Evolutionary conservation across 2,113 vertebrate genomes (phyloP).

Genomic region (Colius striatus): DNA sequence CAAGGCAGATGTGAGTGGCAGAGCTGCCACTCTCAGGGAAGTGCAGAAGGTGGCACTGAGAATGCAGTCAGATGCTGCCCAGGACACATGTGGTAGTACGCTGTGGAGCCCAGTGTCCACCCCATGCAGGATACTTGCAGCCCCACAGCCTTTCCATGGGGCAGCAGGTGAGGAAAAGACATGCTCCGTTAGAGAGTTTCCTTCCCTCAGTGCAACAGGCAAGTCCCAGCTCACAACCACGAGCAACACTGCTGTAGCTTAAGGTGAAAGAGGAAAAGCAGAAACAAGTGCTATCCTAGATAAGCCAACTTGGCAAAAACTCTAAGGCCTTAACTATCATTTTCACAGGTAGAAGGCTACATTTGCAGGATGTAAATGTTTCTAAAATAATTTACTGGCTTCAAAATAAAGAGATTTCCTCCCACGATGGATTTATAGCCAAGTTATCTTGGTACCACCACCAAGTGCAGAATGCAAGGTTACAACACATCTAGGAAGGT

Average conservation of each 20-base stretch:
- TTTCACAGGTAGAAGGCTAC: background rate
- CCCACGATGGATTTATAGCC: background rate
- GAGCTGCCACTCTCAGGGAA: background rate
- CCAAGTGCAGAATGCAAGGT: background rate
- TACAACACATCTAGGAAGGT: background rate
- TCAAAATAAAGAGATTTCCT: conserved; percentile 14
- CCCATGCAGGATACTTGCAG: rapidly evolving
- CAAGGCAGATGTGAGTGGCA: rapidly evolving
- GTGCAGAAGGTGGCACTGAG: background rate
- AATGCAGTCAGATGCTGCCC: background rate
- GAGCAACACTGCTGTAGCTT: background rate
- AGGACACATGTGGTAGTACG: background rate
- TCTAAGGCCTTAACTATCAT: background rate
- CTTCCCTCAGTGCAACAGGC: background rate
- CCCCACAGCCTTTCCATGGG: background rate
- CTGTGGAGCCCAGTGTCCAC: background rate
- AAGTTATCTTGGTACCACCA: background rate
- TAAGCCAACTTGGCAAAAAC: conserved; percentile 35
- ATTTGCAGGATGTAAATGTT: conserved; percentile 21
- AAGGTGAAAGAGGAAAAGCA: background rate
- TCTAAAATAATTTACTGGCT: background rate
- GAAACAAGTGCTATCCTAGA: conserved; percentile 27
- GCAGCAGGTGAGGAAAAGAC: background rate
- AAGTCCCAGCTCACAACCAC: background rate
- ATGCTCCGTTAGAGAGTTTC: background rate